Conservation (phyloP, 2,113 vertebrate genomes). For the Brienomyrus longianalis region DNA sequence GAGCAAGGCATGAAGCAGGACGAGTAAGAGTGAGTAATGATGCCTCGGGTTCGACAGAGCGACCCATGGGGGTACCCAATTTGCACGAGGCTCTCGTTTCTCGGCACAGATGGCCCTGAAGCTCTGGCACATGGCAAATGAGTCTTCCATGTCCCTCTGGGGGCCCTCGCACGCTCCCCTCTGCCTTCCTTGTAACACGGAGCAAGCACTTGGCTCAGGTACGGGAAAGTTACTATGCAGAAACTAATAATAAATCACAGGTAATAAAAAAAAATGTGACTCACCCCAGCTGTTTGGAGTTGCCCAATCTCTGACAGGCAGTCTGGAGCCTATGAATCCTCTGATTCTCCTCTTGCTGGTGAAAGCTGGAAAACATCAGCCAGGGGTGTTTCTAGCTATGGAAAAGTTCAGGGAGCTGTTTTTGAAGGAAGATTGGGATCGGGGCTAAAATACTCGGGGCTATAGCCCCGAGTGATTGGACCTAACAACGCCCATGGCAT, state of each 20-base stretch:
- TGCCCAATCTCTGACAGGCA: not conserved
- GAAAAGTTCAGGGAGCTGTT: too few species aligned
- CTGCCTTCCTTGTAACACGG: not conserved
- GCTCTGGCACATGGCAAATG: constrained; percentile 29
- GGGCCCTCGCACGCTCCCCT: not conserved
- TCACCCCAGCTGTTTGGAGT: not conserved
- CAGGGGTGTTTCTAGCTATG: too few species aligned
- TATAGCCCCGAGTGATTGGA: too few species aligned
- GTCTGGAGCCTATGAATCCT: not conserved
- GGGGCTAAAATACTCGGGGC: too few species aligned
- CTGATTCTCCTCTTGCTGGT: not conserved
- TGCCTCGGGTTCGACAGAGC: not conserved
- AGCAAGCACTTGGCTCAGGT: not conserved
- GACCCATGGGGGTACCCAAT: not conserved
- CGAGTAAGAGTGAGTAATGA: not conserved
- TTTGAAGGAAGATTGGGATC: too few species aligned
- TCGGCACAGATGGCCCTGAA: not conserved
- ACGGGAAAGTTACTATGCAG: not conserved
- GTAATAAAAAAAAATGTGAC: not conserved
- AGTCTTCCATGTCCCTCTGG: constrained; percentile 31
- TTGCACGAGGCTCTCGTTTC: not conserved
- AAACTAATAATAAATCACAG: not conserved
- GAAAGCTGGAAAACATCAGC: not conserved
- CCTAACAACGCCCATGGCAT: not conserved
- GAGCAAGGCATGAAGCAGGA: not conserved